Evolutionary conservation across 64 coral and sea anemone genomes (phyloP), one percentile per base, ranked within the genome.

Genomic region (Acropora tenuis): DNA sequence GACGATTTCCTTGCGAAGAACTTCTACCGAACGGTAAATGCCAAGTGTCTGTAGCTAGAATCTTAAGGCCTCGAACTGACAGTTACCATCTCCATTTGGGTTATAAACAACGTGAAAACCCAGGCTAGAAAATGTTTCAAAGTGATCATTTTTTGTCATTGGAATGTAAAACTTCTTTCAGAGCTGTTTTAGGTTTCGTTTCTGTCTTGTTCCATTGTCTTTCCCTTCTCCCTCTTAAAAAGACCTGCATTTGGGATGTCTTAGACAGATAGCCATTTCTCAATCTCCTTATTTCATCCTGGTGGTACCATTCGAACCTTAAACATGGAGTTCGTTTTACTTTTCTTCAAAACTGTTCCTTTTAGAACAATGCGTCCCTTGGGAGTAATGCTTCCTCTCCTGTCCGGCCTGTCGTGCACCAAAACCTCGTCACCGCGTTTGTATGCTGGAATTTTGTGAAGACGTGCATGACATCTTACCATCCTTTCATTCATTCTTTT

Each of bases 21-120:
- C 15, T 53, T 75, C 86, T 1, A 73, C 72, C 5, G 86, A 76
- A 45, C 69, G 86, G n/a, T 50, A 76, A 72, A 88, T 88, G 11
- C 69, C 86, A 18, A 88, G 45, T 75, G 47, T 75, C 12, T 88
- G 16, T 48, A 76, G 86, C 42, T 20, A 53, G 86, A 20, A 53
- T 17, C 13, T 9, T 40, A 20, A 40, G 5, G 86, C 69, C 4
- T 53, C 71, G 30, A 88, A 88, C 68, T 88, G 17, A 55, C 86
- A 76, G 50, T 88, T 88, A 18, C 86, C 86, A 49, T 76, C 71
- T 5, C 86, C 71, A 46, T 44, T 44, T 59, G 86, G 86, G 74
- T 88, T 53, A 49, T 88, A 88, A 41, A 69, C 41, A 20, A 86
- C 44, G 17, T 8, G 66, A 86, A 30, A 63, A 16, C 59, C 44